Percentiles rank a stretch among this genome's conserved stretches.
These are phyloP conservation scores for Seriola dumerili DNA, from an alignment of 2,113 vertebrate species.

Conservation along the genomic window DNA sequence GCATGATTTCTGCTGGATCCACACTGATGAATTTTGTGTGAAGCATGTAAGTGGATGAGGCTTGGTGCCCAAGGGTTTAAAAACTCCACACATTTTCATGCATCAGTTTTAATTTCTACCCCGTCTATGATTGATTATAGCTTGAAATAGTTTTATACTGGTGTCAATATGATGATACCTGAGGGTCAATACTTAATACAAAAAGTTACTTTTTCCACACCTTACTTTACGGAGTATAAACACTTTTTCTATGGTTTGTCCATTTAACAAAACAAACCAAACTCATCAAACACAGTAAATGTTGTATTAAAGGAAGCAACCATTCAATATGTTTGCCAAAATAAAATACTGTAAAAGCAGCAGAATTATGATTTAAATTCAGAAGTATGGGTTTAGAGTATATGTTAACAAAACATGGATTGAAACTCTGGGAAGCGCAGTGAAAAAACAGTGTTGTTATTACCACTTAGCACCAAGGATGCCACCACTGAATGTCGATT, in stretches of 20 bases:
- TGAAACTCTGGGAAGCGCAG: neutral
- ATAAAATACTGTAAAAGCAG: neutral
- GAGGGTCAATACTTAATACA: neutral
- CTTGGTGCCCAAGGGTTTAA: neutral
- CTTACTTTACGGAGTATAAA: too few relatives aligned
- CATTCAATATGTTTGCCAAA: neutral
- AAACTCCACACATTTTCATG: neutral
- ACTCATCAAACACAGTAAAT: too few relatives aligned
- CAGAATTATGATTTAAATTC: neutral
- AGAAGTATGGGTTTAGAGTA: neutral
- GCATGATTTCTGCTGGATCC: neutral
- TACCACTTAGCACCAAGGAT: neutral
- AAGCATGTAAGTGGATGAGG: neutral
- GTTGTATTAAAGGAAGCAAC: neutral
- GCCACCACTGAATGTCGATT: neutral
- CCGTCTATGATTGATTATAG: neutral
- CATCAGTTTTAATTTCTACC: too few relatives aligned
- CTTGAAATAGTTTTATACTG: too few relatives aligned
- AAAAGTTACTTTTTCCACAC: neutral
- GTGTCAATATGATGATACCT: neutral
- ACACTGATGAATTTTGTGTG: neutral
- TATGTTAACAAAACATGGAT: neutral
- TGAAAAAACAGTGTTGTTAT: neutral
- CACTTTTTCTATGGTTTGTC: neutral
- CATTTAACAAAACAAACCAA: too few relatives aligned